Conservation (phyloP, 2,888 invertebrate genomes). For the Leptarthrus brevirostris region DNA sequence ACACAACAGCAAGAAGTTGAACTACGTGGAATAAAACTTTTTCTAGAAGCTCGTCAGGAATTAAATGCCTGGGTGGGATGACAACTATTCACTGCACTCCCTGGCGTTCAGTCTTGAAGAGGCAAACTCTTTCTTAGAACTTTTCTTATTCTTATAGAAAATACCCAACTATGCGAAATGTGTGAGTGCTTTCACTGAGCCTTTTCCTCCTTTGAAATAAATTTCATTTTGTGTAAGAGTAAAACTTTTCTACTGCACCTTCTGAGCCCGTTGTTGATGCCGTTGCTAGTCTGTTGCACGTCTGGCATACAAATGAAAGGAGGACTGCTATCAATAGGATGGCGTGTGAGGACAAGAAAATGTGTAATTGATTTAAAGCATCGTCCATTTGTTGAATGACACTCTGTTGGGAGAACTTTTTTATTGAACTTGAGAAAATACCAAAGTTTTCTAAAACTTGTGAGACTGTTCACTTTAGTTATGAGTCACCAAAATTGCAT, state of each 20-base stretch:
- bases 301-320: slow-evolving; percentile 51
- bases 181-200: not conserved
- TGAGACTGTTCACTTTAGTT: slow-evolving; percentile 32
- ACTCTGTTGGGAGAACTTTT: slow-evolving; percentile 14
- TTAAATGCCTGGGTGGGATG: not conserved
- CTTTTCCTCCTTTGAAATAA: slow-evolving; percentile 6
- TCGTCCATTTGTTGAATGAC: slow-evolving; percentile 39
- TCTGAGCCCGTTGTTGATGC: slow-evolving; percentile 8
- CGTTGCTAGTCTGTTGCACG: slow-evolving; percentile 40
- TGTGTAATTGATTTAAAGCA: slow-evolving; percentile 41
- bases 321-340: slow-evolving; percentile 4
- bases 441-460: slow-evolving; percentile 20
- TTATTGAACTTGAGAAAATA: slow-evolving; percentile 33
- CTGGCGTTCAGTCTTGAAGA: too few relatives aligned
- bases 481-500: slow-evolving; percentile 21
- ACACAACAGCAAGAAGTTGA: too few relatives aligned
- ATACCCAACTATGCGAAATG: too few relatives aligned
- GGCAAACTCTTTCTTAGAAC: too few relatives aligned
- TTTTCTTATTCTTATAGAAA: too few relatives aligned
- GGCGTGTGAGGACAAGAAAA: slow-evolving; percentile 27
- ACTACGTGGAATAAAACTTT: too few relatives aligned
- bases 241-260: slow-evolving; percentile 50
- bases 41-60: slow-evolving; percentile 11
- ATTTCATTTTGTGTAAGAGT: slow-evolving; percentile 45
- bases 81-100: slow-evolving; percentile 2